Base-by-base conservation (phyloP, 2,888 invertebrate genomes). In the Drosophila austrosaltans region DNA sequence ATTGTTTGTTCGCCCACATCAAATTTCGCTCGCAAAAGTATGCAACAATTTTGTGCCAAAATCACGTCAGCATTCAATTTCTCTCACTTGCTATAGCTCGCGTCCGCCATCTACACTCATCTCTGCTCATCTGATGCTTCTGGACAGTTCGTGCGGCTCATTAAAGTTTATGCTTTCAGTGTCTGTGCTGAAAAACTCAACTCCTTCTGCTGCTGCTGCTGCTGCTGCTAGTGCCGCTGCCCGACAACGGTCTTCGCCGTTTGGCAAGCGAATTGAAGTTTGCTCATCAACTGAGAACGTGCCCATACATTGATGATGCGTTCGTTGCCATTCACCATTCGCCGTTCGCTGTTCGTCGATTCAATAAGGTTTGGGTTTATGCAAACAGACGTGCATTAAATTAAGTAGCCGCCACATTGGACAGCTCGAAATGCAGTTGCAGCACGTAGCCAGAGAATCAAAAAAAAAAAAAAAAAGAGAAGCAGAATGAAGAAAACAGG, bases 301-400 rank as follows among this genome's bases (percentile, higher is more conserved):
- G 89, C 86, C 81, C 89, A 90, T 90, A 90, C 89, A 90, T 90
- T 84, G 83, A 83, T 83, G 83, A 86, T 78, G 83, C 73, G 40
- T 42, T 56, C 62, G 63, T 63, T 40, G 44, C 57, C 20, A 30
- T 30, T 36, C 48, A 10, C 48, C 36, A 53, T 44, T 57, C 66
- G 65, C 66, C 69, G 36, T 62, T 69, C 48, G 25, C 25, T 48
- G 48, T 25, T 48, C 48, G 69, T 74, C 83, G 81, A 83, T 86
- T 84, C 89, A 89, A 84, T 86, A 86, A 81, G 87, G 81, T 86
- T 88, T 87, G 83, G 75, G 88, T 72, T 87, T 84, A 89, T 89
- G 84, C 89, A 89, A 84, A 87, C 89, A 89, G 85, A 84, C 85
- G 87, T 81, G 87, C 84, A 89, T 84, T 84, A 87, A 84, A 89